These are phyloP conservation scores for Poecilia gillii DNA, from an alignment of 2,797 vertebrate genomes.

Conservation along the genomic window DNA sequence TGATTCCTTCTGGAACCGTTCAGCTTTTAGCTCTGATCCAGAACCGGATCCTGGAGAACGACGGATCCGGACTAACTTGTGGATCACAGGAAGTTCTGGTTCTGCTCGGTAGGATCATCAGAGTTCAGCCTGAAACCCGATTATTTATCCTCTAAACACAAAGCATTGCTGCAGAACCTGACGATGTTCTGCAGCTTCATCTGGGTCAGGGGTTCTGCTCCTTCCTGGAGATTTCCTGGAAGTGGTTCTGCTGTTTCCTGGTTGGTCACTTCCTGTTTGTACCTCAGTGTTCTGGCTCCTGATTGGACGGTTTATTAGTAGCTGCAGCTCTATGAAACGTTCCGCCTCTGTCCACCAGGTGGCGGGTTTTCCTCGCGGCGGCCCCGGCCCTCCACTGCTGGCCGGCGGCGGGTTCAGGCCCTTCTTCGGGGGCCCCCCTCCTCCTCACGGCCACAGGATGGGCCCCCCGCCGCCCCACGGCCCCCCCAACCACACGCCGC, in stretches of 20 bases:
- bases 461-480: constrained; percentile 69
- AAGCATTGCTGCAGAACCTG: too few species aligned
- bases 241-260: too few species aligned
- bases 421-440: constrained; percentile 86
- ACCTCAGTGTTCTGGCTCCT: neutral
- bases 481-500: constrained; percentile 79
- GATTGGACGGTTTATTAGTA: neutral
- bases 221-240: neutral
- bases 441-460: constrained; percentile 76
- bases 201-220: neutral
- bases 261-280: too few species aligned
- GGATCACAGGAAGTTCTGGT: neutral
- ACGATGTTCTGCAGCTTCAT: too few species aligned
- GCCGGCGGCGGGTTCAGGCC: constrained; percentile 88
- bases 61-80: neutral
- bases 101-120: neutral
- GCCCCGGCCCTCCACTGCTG: constrained; percentile 84
- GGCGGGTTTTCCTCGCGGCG: constrained; percentile 83
- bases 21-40: too few species aligned
- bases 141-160: too few species aligned
- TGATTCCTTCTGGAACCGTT: too few species aligned
- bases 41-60: too few species aligned
- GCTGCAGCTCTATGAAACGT: neutral
- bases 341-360: constrained; percentile 69
- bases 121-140: too few species aligned